Base-by-base conservation (phyloP, 1,140 invertebrate species). In the Macrobrachium rosenbergii region DNA sequence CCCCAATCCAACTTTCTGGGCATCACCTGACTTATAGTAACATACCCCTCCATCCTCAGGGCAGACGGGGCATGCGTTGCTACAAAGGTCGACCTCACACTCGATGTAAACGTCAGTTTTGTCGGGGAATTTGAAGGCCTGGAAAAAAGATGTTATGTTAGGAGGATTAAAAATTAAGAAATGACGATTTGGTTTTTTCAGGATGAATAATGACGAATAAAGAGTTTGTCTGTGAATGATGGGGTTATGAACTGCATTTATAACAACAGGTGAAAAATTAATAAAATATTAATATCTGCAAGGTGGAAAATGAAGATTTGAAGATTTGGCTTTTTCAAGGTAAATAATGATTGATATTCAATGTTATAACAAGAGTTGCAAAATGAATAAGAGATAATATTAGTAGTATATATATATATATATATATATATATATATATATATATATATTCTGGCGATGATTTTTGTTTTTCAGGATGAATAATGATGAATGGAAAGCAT, bases 101-200 rank as follows among this genome's bases (percentile, higher is more conserved):
- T 96, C 96, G 58, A 97, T 94, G 86, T 95, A 95, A 19, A 97
- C 92, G 90, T 97, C 96, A 94, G 96, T 96, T 23, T 95, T 94
- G 91, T 97, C 96, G 0, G 96, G 96, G 92, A 97, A 97, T 92
- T 97, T 97, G 92, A 97, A 97, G 0, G 96, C 96, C 91, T 96
- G 95, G 52, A 75, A 72, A 52, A 83, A 60, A 52, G 52, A 62
- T 0, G 59, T 28, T 83, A 43, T 23, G 19, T 21, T n/a, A 79
- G 58, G 60, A 21, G 45, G 21, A 79, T 19, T 21, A 52, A 45
- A 45, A 52, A 60, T 60, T 21, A 63, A 60, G 23, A 58, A 63
- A 23, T 52, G 45, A 43, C 1, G 16, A 60, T 23, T n/a, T 43
- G 2, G 2, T n/a, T 58, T 28, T 16, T 82, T 82, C 45, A 19